Percentiles rank a stretch among this genome's conserved stretches.
These are phyloP conservation scores for Pachycephala philippinensis DNA, from an alignment of 2,113 vertebrate genomes.

Conservation along the genomic window DNA sequence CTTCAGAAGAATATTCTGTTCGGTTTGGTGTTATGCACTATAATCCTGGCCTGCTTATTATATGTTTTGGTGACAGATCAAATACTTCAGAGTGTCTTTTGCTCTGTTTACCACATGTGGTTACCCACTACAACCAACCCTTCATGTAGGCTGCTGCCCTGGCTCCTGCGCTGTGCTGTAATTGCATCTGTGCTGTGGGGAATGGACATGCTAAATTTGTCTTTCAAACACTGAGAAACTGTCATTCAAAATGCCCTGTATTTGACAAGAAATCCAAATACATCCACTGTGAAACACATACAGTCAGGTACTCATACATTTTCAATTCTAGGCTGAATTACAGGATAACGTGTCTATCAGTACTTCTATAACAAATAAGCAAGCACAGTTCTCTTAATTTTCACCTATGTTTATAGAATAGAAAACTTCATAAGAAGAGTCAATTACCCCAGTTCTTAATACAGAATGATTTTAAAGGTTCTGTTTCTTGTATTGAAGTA, in stretches of 20 bases:
- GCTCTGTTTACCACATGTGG: background rate
- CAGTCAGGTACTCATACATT: background rate
- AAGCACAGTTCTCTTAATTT: background rate
- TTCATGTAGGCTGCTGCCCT: background rate
- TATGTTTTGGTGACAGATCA: constrained; percentile 11
- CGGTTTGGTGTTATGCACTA: background rate
- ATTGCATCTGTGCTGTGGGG: background rate
- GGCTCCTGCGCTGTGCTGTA: background rate
- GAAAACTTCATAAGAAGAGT: background rate
- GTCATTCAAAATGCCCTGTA: background rate
- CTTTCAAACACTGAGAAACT: background rate
- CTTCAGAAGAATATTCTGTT: background rate
- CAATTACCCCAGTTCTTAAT: background rate
- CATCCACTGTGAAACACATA: background rate
- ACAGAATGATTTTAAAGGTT: background rate
- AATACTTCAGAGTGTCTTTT: background rate
- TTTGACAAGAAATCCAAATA: background rate
- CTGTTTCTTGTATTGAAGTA: background rate
- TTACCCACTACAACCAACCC: background rate
- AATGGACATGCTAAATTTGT: background rate
- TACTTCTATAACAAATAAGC: background rate
- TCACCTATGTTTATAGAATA: background rate
- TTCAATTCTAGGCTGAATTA: background rate
- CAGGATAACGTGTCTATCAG: background rate
- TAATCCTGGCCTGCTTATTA: background rate